Evolutionary conservation across 2,888 invertebrate species (phyloP).

Genomic region (Nephrotoma guestfalica): DNA sequence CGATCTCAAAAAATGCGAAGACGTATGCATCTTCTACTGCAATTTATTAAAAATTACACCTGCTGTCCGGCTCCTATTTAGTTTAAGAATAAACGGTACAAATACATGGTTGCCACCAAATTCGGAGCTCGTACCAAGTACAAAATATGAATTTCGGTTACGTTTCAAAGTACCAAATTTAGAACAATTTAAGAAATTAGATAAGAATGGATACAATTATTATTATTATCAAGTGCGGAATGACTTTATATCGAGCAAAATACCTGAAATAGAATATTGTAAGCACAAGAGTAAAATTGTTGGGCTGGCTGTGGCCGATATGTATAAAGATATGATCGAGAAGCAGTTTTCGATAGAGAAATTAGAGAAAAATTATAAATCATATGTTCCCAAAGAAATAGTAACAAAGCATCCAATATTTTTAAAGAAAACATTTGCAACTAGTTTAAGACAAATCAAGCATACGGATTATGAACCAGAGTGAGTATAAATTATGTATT

Average conservation of each 20-base stretch:
- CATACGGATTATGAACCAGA: slow-evolving; percentile 42
- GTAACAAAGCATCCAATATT: slow-evolving; percentile 60
- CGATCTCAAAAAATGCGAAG: slow-evolving; percentile 40
- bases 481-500: slow-evolving; percentile 28
- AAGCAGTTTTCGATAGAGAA: slow-evolving; percentile 48
- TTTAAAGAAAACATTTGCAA: slow-evolving; percentile 58
- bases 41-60: slow-evolving; percentile 60
- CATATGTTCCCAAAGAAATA: slow-evolving; percentile 68
- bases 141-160: slow-evolving; percentile 59
- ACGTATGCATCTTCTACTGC: slow-evolving; percentile 54
- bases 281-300: slow-evolving; percentile 61
- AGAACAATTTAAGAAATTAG: slow-evolving; percentile 33
- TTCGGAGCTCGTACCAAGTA: slow-evolving; percentile 34
- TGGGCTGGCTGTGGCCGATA: slow-evolving; percentile 75
- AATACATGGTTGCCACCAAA: slow-evolving; percentile 57
- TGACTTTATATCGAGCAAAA: slow-evolving; percentile 66
- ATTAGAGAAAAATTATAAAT: slow-evolving; percentile 64
- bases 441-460: slow-evolving; percentile 42
- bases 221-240: slow-evolving; percentile 71
- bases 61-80: slow-evolving; percentile 62
- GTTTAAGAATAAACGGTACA: slow-evolving; percentile 47
- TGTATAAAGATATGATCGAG: slow-evolving; percentile 72
- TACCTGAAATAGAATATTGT: slow-evolving; percentile 66
- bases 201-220: slow-evolving; percentile 66
- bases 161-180: slow-evolving; percentile 52